Conservation (phyloP, 2,113 vertebrate genomes). For the Tylochromis polylepis region DNA sequence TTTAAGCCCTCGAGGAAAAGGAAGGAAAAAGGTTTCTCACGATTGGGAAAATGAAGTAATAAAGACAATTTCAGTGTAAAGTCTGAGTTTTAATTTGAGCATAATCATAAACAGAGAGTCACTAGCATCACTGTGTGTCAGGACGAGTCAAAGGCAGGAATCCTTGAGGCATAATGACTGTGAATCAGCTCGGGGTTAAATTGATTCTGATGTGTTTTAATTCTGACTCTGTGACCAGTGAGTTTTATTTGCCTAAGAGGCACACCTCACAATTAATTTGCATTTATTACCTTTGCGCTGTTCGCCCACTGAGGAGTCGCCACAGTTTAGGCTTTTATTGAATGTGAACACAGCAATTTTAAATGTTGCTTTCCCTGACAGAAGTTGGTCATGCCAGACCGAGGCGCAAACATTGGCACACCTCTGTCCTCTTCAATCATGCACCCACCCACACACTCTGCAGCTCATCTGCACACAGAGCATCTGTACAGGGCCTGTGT, state of each 20-base stretch:
- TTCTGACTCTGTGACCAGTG: slow-evolving; percentile 37
- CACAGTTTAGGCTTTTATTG: slow-evolving; percentile 1
- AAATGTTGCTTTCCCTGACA: neutral
- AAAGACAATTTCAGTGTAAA: neutral
- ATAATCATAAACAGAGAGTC: neutral
- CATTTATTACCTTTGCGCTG: slow-evolving; percentile 50
- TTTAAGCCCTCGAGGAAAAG: neutral
- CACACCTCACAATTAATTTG: slow-evolving; percentile 51
- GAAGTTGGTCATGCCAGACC: neutral
- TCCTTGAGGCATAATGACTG: neutral
- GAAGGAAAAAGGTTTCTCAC: neutral
- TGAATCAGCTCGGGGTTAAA: neutral
- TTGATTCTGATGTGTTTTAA: slow-evolving; percentile 34
- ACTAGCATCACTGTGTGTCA: neutral
- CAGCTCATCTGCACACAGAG: neutral
- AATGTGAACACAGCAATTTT: slow-evolving; percentile 9
- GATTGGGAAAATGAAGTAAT: neutral
- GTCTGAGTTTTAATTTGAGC: neutral
- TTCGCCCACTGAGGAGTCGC: slow-evolving; percentile 12
- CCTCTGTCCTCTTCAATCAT: neutral
- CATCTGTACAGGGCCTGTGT: neutral
- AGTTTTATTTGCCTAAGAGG: slow-evolving; percentile 49
- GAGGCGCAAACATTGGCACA: neutral
- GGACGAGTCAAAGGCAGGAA: neutral
- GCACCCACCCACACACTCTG: neutral